These are phyloP conservation scores for Acropora tenuis DNA, from an alignment of 64 coral and sea anemone genomes.

Conservation along the genomic window DNA sequence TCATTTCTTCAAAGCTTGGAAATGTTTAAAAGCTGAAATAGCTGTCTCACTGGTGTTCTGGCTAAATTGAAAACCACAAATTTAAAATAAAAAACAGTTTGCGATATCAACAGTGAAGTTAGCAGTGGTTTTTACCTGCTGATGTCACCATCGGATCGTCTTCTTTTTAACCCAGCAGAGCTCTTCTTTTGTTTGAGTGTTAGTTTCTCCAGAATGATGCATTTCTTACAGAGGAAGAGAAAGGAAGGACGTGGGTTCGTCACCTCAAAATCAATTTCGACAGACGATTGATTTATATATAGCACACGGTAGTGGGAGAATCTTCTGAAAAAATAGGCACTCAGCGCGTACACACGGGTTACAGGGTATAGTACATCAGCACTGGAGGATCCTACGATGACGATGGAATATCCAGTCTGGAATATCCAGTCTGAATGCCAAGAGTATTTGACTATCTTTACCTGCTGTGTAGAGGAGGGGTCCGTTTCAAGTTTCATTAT, in stretches of 20 bases:
- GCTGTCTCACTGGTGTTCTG: not conserved
- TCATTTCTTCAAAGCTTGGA: too few relatives aligned
- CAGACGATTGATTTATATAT: too few relatives aligned
- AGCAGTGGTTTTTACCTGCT: not conserved
- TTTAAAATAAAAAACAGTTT: not conserved
- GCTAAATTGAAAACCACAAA: not conserved
- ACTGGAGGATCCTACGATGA: too few relatives aligned
- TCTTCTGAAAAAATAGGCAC: too few relatives aligned
- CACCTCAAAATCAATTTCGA: too few relatives aligned
- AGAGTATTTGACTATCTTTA: not conserved
- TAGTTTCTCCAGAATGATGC: not conserved
- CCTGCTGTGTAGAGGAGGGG: conserved; percentile 12
- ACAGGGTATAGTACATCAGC: too few relatives aligned
- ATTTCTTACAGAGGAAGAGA: not conserved
- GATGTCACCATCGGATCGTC: conserved; percentile 13
- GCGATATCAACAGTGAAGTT: not conserved
- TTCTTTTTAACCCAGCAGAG: not conserved
- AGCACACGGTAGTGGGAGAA: too few relatives aligned
- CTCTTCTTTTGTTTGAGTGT: not conserved
- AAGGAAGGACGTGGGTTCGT: too few relatives aligned
- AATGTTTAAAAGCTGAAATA: too few relatives aligned
- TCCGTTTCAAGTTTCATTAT: not conserved
- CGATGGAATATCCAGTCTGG: not conserved
- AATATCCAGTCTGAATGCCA: not conserved
- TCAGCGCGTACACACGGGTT: too few relatives aligned